Evolutionary conservation across 2,888 invertebrate genomes (phyloP), one percentile per base, ranked within the genome.

Genomic region (Gymnocheta viridis): DNA sequence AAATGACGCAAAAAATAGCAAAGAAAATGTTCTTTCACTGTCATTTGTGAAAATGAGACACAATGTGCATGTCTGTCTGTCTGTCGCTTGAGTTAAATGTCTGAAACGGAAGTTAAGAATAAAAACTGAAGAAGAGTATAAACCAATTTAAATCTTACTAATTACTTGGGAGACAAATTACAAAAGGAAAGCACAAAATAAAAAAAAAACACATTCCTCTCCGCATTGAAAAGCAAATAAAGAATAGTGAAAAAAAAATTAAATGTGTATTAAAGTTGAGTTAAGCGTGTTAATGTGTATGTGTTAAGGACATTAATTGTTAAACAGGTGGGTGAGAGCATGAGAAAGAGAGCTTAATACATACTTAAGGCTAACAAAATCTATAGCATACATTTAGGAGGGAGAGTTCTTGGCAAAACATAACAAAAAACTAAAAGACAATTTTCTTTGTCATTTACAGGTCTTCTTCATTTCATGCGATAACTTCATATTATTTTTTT

Each of bases 121-220:
- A 83, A 77, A 85, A 74, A 56, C 74, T 70, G 74, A 66, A 80
- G 73, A 85, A 83, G 72, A 73, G 86, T 87, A 87, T 86, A 87
- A 88, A 88, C 88, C 89, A 88, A 90, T 90, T 90, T 90, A 90
- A 90, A 90, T 90, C 90, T 90, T 88, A 88, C 90, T 90, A 90
- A 90, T 90, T 90, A 90, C 90, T 89, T 88, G 87, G 87, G 89
- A 90, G 90, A 90, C 90, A 90, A 90, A 90, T 90, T 89, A 88
- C 89, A 84, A 80, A 79, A 85, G 66, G 80, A 38, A 51, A 44
- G 62, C n/a, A n/a, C n/a, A n/a, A n/a, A n/a, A n/a, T n/a, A n/a
- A n/a, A 41, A 14, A 32, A 62, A 47, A 77, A 41, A 56, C 47
- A 27, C 5, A 22, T 27, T 38, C 7, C 12, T 64, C 19, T 32